Base-by-base conservation (phyloP, 1,140 invertebrate genomes). In the Tenebrio molitor region DNA sequence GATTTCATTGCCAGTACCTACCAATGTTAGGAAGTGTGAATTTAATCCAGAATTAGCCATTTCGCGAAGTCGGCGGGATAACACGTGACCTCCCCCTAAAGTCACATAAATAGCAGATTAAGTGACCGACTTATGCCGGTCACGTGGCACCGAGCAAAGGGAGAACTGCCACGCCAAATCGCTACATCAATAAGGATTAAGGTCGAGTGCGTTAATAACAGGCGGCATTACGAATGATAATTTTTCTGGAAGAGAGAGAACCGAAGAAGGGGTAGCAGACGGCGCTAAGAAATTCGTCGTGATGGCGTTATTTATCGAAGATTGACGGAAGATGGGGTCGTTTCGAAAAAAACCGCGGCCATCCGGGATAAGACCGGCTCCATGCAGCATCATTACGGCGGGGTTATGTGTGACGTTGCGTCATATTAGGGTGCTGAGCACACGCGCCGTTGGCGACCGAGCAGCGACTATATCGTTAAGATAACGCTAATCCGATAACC, bases 21-120 rank as follows among this genome's bases (percentile, higher is more conserved):
- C 1, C 23, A 23, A 25, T 58, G 50, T 58, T 58, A 10, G 50
- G 50, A 58, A 58, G 44, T 53, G 34, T 39, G 63, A 67, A 72
- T 67, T 53, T 72, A 72, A 72, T 72, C 64, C 71, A 33, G 71
- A 72, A 72, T 72, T 68, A 67, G 69, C 63, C 33, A 46, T 69
- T 50, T 65, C 62, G 34, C 50, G 58, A 62, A 70, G 63, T 63
- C 64, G 19, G 62, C 41, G 21, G 68, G 53, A 64, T 23, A 68
- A 70, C 69, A 72, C 73, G 75, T 72, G 53, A 42, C 68, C 41
- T 65, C 42, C 75, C 79, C 74, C 64, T 68, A 78, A 82, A 82
- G 78, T 81, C 81, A 80, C 77, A 83, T 83, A 83, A 83, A 83
- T 83, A 83, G 81, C 78, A 80, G 81, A 83, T 83, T 83, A 83